Evolutionary conservation across 1,140 invertebrate species (phyloP), one percentile per base, ranked within the genome.

Genomic region (Octopus sinensis): DNA sequence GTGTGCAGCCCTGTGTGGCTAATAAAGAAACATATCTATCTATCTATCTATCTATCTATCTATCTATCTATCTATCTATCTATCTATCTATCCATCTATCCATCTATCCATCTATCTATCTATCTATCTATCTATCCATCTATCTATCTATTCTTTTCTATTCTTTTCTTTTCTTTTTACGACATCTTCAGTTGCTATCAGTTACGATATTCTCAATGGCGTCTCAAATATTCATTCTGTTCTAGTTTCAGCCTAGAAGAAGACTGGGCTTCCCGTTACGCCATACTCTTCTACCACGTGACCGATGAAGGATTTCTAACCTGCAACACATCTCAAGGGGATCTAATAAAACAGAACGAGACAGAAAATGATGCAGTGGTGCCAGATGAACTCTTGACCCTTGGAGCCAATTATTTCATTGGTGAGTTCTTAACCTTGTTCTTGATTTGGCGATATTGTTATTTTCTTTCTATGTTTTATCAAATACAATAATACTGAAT

Each of bases 271-370:
- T 7, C 68, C 5, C 17, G 30, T 13, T 73, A 73, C 68, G 68
- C 30, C 7, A n/a, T 73, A 4, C 17, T 13, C 5, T 73, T n/a
- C 13, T 73, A 73, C 30, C 68, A 73, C 68, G 68, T 73, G 13
- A 73, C 68, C 68, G 68, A 73, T 23, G 68, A 73, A 73, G 68
- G 68, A 12, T 73, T 73, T 73, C 68, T 73, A 17, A 73, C 68
- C 5, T 73, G 68, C 30, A 73, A 73, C 68, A 73, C 68, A 6
- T 73, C 68, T 5, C 17, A 73, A 23, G 68, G 68, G 5, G 68
- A 73, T 73, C 30, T 73, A 10, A 73, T 73, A 7, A 73, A 73
- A 73, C 68, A 73, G 30, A 73, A 73, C 30, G 4, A n/a, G 5
- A 73, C 68, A 73, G 68, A 73, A 73, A 73, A 73, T 13, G 68